Conservation (phyloP, 2,888 invertebrate genomes). For the Scelioninae gen. 1 region DNA sequence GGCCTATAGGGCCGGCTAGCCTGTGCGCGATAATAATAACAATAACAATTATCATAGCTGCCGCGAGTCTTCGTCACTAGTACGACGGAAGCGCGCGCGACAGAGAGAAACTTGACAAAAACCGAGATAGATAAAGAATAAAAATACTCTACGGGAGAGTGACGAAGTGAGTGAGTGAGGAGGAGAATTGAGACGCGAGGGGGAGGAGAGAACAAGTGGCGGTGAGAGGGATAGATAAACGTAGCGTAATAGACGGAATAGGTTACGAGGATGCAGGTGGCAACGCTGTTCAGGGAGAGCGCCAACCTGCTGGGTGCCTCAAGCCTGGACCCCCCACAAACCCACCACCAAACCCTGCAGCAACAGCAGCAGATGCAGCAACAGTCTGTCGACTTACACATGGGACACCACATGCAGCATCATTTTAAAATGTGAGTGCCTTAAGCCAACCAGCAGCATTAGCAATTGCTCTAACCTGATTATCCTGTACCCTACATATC, state of each 20-base stretch:
- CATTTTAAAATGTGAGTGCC: slow-evolving; percentile 84
- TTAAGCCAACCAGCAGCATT: too few relatives aligned
- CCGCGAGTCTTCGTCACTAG: background rate
- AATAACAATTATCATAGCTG: slow-evolving; percentile 35
- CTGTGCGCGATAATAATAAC: slow-evolving; percentile 37
- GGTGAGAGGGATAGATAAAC: slow-evolving; percentile 56
- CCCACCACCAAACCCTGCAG: slow-evolving; percentile 79
- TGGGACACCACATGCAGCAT: slow-evolving; percentile 83
- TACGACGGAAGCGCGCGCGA: slow-evolving; percentile 43
- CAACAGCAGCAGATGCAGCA: slow-evolving; percentile 77
- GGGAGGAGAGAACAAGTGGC: slow-evolving; percentile 27
- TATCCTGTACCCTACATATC: background rate
- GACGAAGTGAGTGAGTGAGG: slow-evolving; percentile 8
- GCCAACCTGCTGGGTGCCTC: slow-evolving; percentile 88
- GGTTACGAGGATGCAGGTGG: slow-evolving; percentile 87
- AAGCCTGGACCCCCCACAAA: slow-evolving; percentile 86
- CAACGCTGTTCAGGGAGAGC: slow-evolving; percentile 88
- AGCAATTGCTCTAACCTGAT: too few relatives aligned
- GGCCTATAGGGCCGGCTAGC: slow-evolving; percentile 42
- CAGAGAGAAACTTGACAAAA: slow-evolving; percentile 13
- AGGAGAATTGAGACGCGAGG: slow-evolving; percentile 8
- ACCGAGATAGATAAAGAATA: slow-evolving; percentile 24
- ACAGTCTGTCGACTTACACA: slow-evolving; percentile 81
- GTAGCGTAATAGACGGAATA: slow-evolving; percentile 46
- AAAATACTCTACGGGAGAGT: slow-evolving; percentile 27